A percentile compares a stretch with the other conserved stretches of the same genome.
Conservation (phyloP, 2,888 invertebrate species). For the Diaprepes abbreviatus region DNA sequence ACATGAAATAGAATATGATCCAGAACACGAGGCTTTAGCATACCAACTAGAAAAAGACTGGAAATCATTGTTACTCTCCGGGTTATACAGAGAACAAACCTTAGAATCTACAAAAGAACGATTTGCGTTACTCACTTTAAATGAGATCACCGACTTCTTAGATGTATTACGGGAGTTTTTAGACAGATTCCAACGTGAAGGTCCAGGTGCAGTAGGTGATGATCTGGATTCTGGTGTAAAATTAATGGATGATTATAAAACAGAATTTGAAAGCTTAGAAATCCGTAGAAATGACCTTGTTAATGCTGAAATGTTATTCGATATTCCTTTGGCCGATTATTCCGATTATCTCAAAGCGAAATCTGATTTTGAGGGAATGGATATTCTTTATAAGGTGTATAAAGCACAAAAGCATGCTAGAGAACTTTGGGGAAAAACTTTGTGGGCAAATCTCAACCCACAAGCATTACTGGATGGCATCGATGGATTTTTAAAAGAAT, state of each 20-base stretch:
- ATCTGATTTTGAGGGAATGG: slow-evolving; percentile 77
- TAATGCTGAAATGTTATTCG: slow-evolving; percentile 88
- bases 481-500: slow-evolving; percentile 85
- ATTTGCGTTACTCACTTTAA: slow-evolving; percentile 85
- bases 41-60: slow-evolving; percentile 77
- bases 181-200: slow-evolving; percentile 79
- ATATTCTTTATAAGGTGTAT: slow-evolving; percentile 82
- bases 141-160: slow-evolving; percentile 80
- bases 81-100: slow-evolving; percentile 78
- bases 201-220: slow-evolving; percentile 85
- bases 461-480: slow-evolving; percentile 88
- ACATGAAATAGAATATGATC: slow-evolving; percentile 75
- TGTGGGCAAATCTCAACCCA: slow-evolving; percentile 91
- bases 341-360: slow-evolving; percentile 78
- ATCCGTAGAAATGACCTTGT: slow-evolving; percentile 74
- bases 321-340: slow-evolving; percentile 88
- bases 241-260: slow-evolving; percentile 79
- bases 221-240: slow-evolving; percentile 81
- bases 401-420: slow-evolving; percentile 82
- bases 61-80: slow-evolving; percentile 78
- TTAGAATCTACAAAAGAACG: slow-evolving; percentile 87
- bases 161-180: slow-evolving; percentile 77
- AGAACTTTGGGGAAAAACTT: slow-evolving; percentile 75
- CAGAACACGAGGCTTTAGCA: slow-evolving; percentile 72
- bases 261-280: slow-evolving; percentile 78